Conservation (phyloP, 2,888 invertebrate genomes). For the Heteromurus nitidus region DNA sequence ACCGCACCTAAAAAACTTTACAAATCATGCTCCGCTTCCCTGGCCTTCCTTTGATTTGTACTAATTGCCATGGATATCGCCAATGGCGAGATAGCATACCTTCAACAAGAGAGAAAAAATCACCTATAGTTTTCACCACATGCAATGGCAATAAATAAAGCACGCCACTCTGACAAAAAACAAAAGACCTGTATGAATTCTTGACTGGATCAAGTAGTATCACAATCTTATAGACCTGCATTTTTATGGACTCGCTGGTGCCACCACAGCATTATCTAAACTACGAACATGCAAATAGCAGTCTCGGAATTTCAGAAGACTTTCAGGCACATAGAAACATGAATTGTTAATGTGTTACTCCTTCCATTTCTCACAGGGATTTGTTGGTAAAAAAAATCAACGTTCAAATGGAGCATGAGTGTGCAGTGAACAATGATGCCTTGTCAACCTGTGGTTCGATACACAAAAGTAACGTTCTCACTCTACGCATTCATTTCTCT, state of each 20-base stretch:
- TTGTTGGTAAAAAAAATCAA: too few relatives aligned
- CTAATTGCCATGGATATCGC: constrained; percentile 6
- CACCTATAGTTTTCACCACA: background rate
- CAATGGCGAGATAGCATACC: background rate
- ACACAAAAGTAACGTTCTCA: too few relatives aligned
- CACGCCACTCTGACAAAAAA: background rate
- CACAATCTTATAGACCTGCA: background rate
- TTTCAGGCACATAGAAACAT: background rate
- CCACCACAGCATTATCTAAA: background rate
- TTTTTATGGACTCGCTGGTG: background rate
- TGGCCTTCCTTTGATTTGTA: constrained; percentile 5
- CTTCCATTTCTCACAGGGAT: too few relatives aligned
- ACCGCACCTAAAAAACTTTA: background rate
- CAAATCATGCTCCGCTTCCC: constrained; percentile 1
- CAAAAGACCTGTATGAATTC: background rate
- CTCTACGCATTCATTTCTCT: too few relatives aligned
- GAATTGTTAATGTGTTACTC: too few relatives aligned
- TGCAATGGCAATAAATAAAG: background rate
- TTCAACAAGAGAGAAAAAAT: background rate
- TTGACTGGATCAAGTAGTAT: background rate
- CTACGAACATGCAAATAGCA: too few relatives aligned
- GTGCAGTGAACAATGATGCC: too few relatives aligned
- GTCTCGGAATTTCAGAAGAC: background rate
- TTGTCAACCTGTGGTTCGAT: too few relatives aligned
- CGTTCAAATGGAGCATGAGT: too few relatives aligned